Conservation (phyloP, 2,888 invertebrate species). For the Entomobrya multifasciata region DNA sequence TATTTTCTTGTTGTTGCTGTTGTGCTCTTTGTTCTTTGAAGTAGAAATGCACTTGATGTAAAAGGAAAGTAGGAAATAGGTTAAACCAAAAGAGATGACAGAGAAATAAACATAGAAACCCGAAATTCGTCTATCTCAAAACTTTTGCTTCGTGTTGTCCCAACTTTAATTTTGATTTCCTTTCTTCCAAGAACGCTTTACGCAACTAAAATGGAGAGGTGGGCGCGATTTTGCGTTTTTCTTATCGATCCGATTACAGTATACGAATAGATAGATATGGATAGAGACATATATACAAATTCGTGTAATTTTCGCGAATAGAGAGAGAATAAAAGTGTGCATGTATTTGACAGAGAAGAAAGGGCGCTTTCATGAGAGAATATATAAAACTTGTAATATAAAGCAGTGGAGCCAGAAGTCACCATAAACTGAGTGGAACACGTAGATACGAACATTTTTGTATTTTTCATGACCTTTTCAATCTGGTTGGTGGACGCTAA, state of each 20-base stretch:
- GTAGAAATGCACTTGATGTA: slow-evolving; percentile 20
- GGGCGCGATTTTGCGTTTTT: background rate
- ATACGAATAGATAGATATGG: background rate
- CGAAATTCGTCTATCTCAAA: background rate
- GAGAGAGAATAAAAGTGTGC: background rate
- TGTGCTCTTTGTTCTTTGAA: background rate
- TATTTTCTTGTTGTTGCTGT: slow-evolving; percentile 27
- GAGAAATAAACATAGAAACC: background rate
- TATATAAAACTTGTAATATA: background rate
- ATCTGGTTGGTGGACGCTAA: slow-evolving; percentile 24
- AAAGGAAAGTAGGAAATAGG: slow-evolving; percentile 18
- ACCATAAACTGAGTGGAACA: background rate
- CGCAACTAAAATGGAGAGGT: background rate
- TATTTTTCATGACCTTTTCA: slow-evolving; percentile 55
- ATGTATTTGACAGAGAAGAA: slow-evolving; percentile 26
- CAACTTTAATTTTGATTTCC: slow-evolving; percentile 42
- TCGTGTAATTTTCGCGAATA: no score
- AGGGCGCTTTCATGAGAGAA: background rate
- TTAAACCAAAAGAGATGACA: background rate
- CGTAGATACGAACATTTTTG: slow-evolving; percentile 24
- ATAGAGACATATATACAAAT: no score
- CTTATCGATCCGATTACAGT: background rate
- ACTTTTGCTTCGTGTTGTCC: background rate
- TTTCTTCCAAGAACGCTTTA: background rate
- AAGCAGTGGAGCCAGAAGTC: slow-evolving; percentile 32